Evolutionary conservation across 2,113 vertebrate species (phyloP).

Genomic region (Brachirus orientalis): DNA sequence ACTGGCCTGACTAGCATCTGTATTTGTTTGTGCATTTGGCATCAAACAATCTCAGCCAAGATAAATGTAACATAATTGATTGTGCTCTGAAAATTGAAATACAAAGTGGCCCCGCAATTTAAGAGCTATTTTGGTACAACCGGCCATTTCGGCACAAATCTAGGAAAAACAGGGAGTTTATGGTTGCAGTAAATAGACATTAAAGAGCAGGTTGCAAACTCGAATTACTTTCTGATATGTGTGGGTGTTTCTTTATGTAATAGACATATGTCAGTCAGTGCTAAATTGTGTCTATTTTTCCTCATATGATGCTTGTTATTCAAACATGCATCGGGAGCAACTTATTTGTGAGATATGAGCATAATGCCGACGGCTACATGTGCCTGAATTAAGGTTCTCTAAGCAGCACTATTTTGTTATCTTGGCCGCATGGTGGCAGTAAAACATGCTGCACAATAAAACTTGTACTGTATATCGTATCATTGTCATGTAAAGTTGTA

Average conservation of each 20-base stretch:
- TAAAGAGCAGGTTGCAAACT: slow-evolving; percentile 24
- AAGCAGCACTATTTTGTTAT: no score
- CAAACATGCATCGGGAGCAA: slow-evolving; percentile 8
- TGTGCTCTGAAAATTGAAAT: slow-evolving; percentile 72
- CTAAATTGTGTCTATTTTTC: background rate
- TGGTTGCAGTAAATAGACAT: slow-evolving; percentile 37
- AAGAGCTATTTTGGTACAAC: slow-evolving; percentile 62
- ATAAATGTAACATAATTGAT: slow-evolving; percentile 73
- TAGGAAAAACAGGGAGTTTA: slow-evolving; percentile 63
- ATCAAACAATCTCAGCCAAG: slow-evolving; percentile 49
- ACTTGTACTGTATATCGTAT: no score
- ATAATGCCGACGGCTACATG: no score
- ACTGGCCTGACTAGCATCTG: slow-evolving; percentile 34
- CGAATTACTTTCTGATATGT: slow-evolving; percentile 37
- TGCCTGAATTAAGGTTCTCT: no score
- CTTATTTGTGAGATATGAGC: no score
- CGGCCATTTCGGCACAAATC: slow-evolving; percentile 43
- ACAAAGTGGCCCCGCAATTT: slow-evolving; percentile 70
- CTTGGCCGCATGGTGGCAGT: no score
- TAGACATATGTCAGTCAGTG: slow-evolving; percentile 4
- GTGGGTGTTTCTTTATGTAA: slow-evolving; percentile 60
- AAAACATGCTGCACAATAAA: no score
- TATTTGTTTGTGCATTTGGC: slow-evolving; percentile 68
- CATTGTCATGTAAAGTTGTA: no score
- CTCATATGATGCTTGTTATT: slow-evolving; percentile 6